These are phyloP conservation scores for Sigmodon hispidus DNA, from an alignment of 2,113 vertebrate species.

Conservation along the genomic window DNA sequence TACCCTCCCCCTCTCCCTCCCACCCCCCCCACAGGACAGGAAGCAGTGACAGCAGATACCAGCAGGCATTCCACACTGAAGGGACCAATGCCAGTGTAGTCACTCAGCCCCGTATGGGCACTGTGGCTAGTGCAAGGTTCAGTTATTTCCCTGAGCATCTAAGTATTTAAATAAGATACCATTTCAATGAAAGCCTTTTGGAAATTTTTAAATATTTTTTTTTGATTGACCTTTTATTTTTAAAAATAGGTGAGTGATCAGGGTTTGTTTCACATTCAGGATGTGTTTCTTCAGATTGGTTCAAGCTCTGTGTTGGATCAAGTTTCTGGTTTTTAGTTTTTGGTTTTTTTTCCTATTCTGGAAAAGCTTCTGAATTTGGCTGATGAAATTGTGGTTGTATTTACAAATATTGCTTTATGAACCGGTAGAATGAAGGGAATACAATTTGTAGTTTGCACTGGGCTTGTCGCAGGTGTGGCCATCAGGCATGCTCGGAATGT, in stretches of 20 bases:
- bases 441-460: neutral
- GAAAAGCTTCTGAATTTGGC: constrained; percentile 32
- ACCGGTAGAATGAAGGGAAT: neutral
- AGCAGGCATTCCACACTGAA: neutral
- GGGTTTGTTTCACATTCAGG: constrained; percentile 42
- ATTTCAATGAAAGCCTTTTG: constrained; percentile 38
- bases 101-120: neutral
- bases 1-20: neutral
- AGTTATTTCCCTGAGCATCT: constrained; percentile 32
- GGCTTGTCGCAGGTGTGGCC: neutral
- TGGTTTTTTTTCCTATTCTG: constrained; percentile 6
- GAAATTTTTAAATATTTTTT: constrained; percentile 10
- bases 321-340: neutral
- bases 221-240: neutral
- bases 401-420: neutral
- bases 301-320: constrained; percentile 48
- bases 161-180: constrained; percentile 12
- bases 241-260: neutral
- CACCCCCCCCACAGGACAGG: neutral
- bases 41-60: neutral
- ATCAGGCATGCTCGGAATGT: neutral
- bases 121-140: neutral
- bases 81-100: neutral
- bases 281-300: neutral
- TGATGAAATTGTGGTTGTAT: neutral